These are phyloP conservation scores for Deilephila porcellus DNA, from an alignment of 2,888 invertebrate species.

Conservation along the genomic window DNA sequence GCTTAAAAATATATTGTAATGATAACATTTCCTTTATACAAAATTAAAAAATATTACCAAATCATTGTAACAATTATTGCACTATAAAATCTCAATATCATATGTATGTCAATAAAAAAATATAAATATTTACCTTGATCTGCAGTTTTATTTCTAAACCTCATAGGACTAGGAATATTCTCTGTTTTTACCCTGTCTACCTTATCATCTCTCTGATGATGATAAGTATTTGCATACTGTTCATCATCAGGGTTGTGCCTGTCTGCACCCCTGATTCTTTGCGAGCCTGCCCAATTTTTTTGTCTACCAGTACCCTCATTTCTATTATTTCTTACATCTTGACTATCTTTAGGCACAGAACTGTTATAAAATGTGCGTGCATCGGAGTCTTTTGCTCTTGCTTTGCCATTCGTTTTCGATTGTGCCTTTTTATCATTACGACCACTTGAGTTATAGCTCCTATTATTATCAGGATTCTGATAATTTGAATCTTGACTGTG, in stretches of 20 bases:
- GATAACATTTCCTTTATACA: too few species aligned
- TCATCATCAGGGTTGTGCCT: conserved; percentile 71
- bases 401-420: conserved; percentile 62
- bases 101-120: neutral
- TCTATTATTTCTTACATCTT: conserved; percentile 67
- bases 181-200: conserved; percentile 51
- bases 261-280: conserved; percentile 62
- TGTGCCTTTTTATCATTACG: conserved; percentile 60
- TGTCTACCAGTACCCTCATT: conserved; percentile 61
- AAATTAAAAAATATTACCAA: too few species aligned
- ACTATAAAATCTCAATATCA: too few species aligned
- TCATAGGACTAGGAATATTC: conserved; percentile 59
- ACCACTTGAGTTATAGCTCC: conserved; percentile 42
- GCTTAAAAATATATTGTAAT: too few species aligned
- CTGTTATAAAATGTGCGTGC: conserved; percentile 76
- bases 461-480: conserved; percentile 39
- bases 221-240: conserved; percentile 72
- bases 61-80: too few species aligned
- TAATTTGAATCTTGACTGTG: conserved; percentile 43
- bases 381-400: conserved; percentile 68
- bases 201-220: conserved; percentile 61
- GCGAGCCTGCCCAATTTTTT: conserved; percentile 69
- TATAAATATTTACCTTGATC: conserved; percentile 50
- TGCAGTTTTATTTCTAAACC: conserved; percentile 54
- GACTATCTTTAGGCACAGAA: conserved; percentile 65